A percentile compares a stretch with the other conserved stretches of the same genome.
Evolutionary conservation across 2,888 invertebrate species (phyloP).

Genomic region (Lochmaea crataegi): DNA sequence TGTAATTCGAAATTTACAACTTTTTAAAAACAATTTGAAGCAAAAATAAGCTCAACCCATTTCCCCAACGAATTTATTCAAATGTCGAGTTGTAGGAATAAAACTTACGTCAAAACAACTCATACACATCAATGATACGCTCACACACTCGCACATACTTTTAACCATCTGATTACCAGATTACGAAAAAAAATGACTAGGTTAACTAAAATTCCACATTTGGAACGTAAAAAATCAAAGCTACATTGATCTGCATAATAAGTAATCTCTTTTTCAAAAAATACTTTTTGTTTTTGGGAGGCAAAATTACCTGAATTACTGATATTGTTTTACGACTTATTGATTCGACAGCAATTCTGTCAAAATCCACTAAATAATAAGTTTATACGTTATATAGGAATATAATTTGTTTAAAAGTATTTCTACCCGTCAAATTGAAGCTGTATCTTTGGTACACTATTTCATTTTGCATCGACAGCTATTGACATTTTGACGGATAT

Average conservation of each 20-base stretch:
- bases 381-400: neutral
- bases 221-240: constrained; percentile 35
- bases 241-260: constrained; percentile 31
- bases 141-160: neutral
- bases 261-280: constrained; percentile 31
- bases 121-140: constrained; percentile 16
- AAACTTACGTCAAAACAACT: constrained; percentile 5
- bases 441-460: constrained; percentile 7
- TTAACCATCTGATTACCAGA: constrained; percentile 41
- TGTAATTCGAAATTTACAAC: no score
- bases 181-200: constrained; percentile 53
- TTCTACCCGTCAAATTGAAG: neutral
- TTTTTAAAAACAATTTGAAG: no score
- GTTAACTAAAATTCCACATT: constrained; percentile 43
- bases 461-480: neutral
- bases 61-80: neutral
- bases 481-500: neutral
- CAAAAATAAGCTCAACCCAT: neutral
- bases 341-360: neutral
- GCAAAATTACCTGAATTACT: constrained; percentile 25
- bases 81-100: neutral
- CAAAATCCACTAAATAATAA: neutral
- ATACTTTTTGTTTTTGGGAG: constrained; percentile 21
- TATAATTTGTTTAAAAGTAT: no score
- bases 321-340: neutral